phyloP scores from a whole-genome alignment of 2,888 invertebrate genomes.

The Eudemis profundana region DNA sequence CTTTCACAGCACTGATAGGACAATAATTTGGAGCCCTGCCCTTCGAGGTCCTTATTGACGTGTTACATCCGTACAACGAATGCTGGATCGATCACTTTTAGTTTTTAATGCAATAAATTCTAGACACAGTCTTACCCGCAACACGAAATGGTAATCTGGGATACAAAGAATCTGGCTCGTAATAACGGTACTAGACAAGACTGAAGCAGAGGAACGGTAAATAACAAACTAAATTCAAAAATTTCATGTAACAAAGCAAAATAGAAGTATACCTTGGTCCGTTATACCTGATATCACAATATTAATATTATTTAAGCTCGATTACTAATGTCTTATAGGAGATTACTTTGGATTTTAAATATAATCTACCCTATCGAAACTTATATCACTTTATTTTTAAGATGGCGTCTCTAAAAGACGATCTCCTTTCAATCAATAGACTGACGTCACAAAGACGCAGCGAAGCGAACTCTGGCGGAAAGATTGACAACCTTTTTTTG shows the following conservation, averaged over 20 bases:
- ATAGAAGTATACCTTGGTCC: slow-evolving; percentile 90
- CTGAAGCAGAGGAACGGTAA: slow-evolving; percentile 73
- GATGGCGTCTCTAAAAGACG: slow-evolving; percentile 85
- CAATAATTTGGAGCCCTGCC: slow-evolving; percentile 76
- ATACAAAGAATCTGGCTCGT: slow-evolving; percentile 55
- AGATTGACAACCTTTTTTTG: slow-evolving; percentile 43
- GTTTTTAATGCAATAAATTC: slow-evolving; percentile 54
- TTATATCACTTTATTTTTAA: slow-evolving; percentile 85
- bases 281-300: slow-evolving; percentile 88
- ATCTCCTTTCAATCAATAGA: slow-evolving; percentile 80
- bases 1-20: slow-evolving; percentile 75
- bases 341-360: slow-evolving; percentile 83
- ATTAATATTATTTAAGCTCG: slow-evolving; percentile 74
- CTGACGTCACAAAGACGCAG: slow-evolving; percentile 84
- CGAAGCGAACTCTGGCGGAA: slow-evolving; percentile 67
- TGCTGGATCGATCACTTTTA: slow-evolving; percentile 76
- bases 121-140: slow-evolving; percentile 51
- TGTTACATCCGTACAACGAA: slow-evolving; percentile 81
- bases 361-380: slow-evolving; percentile 86
- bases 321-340: slow-evolving; percentile 71
- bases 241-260: slow-evolving; percentile 68
- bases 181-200: slow-evolving; percentile 75
- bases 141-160: slow-evolving; percentile 34
- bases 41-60: slow-evolving; percentile 80
- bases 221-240: slow-evolving; percentile 76